Base-by-base conservation (phyloP, 2,113 vertebrate species). In the Hippocampus zosterae region DNA sequence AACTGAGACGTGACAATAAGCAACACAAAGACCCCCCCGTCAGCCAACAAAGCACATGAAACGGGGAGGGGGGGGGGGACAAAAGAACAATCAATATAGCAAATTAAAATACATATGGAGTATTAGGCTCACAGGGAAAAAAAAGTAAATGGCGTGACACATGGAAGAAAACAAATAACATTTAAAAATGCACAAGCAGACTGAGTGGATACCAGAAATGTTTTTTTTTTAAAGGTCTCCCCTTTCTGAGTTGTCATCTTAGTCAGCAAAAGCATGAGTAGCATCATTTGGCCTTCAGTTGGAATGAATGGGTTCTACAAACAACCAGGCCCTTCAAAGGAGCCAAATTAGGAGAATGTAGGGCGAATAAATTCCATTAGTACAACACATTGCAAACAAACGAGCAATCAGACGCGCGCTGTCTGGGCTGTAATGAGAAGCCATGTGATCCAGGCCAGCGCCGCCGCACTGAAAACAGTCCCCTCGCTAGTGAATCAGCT, bases 1-100 rank as follows among this genome's bases (percentile, higher is more conserved):
- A 87, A 92, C 92, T 92, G 87, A 80, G 85, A 90, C 82, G 82
- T 81, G 83, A 84, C 75, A 85, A 89, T 75, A 90, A 85, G 87
- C 87, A 88, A 83, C 84, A 85, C 76, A 65, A 89, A 76, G 87
- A 64, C 40, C 76, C 29, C 29, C 82, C 79, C 80, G 78, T 67
- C 84, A 83, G 79, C 79, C 81, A 84, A 83, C 74, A 82, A 71
- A 84, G 62, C 77, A 86, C 74, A 74, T 78, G 33, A 74, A 85
- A 85, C 78, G 70, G 41, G 65, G 42, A n/a, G n/a, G 12, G 12
- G 21, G 3, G 75, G 72, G 70, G 52, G 68, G 56, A 76, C 73
- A 46, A 72, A 48, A 67, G 76, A 69, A 79, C 67, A 71, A 69
- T 52, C 50, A 80, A 78, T 50, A 57, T 78, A 59, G 65, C 48